phyloP scores from a whole-genome alignment of 2,113 vertebrate species.

The Pithys albifrons region DNA sequence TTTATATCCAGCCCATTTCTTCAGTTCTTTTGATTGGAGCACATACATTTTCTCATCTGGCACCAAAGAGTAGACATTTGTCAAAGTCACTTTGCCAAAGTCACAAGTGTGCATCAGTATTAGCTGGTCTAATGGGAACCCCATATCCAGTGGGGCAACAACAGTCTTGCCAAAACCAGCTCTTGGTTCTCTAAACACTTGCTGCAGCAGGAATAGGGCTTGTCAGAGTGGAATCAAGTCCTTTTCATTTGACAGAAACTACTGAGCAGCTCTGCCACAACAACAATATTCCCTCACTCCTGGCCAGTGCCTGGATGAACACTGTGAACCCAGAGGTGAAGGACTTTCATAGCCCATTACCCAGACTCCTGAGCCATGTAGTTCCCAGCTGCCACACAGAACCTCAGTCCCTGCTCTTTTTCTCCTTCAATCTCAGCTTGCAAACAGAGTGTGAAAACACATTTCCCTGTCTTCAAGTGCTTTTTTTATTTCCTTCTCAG shows the following conservation, averaged over 20 bases:
- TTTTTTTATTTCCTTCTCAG: neutral
- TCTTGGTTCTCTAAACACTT: neutral
- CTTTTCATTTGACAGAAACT: neutral
- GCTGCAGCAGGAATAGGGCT: neutral
- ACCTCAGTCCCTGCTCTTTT: neutral
- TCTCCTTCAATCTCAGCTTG: neutral
- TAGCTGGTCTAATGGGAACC: neutral
- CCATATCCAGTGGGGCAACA: neutral
- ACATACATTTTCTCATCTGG: neutral
- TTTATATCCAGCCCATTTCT: neutral
- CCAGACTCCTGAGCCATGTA: constrained; percentile 8
- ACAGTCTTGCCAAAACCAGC: neutral
- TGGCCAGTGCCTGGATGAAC: neutral
- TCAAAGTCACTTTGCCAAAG: neutral
- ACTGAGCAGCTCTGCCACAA: neutral
- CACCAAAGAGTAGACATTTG: neutral
- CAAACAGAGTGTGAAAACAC: neutral
- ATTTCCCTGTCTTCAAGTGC: neutral
- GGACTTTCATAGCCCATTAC: constrained; percentile 51
- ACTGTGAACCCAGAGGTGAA: neutral
- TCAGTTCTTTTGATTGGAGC: neutral
- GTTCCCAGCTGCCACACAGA: constrained; percentile 40
- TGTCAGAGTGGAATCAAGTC: neutral
- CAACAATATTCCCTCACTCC: neutral
- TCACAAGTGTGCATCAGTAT: neutral